Base-by-base conservation (phyloP, 2,113 vertebrate species). In the Amphiprion ocellaris region DNA sequence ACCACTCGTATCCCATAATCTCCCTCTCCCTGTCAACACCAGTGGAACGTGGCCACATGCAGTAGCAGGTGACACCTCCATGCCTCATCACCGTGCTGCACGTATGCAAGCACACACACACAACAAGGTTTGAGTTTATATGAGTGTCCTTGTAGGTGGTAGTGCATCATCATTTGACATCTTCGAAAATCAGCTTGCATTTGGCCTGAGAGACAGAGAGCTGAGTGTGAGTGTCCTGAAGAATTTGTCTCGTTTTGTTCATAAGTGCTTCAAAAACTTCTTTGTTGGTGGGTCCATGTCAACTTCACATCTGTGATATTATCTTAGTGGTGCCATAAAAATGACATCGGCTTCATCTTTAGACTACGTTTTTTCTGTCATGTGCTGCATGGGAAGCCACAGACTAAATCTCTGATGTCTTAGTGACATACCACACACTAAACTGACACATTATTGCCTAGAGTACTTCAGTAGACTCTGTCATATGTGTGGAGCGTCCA, bases 1-100 rank as follows among this genome's bases (percentile, higher is more conserved):
- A 44, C 71, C 41, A 63, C 69, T 77, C 72, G 64, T 67, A 67
- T 83, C 78, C 72, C 72, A 62, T 46, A 74, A 60, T 26, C 77
- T 65, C 69, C 61, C 59, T 55, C 69, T 87, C 1, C 71, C 72
- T 88, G 91, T 91, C 88, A 90, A 71, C 86, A 68, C 77, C 65
- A 66, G 76, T 84, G 69, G 44, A 67, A 61, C 37, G 52, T 44
- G 59, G 68, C 69, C 68, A 55, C 77, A 75, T 50, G 39, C 82
- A 72, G 81, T 55, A 56, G 73, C 86, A 87, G 83, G 85, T 89
- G 87, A 82, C 81, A 60, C 69, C 66, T 80, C 71, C 39, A 62
- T 23, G 70, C 64, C 69, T 73, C 77, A 82, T 85, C 69, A 84
- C 56, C 75, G 54, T 49, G 66, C 58, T 11, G 49, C 74, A 82